Percentiles rank a stretch among this genome's conserved stretches.
Evolutionary conservation across 2,888 invertebrate species (phyloP).

Genomic region (Drosophila kuntzei): DNA sequence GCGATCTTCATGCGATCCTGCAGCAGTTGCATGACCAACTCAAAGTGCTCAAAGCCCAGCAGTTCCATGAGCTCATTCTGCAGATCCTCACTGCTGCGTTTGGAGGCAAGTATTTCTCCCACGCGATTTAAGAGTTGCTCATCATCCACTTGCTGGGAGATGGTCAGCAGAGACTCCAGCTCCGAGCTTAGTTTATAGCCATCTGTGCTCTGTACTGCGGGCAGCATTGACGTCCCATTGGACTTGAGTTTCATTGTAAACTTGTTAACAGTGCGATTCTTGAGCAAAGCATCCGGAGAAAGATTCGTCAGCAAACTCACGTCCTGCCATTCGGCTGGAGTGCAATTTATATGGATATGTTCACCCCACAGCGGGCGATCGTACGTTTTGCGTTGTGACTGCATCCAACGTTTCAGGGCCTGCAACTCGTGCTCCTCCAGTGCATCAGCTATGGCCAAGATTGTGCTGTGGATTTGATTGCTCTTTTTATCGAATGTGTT

Average conservation of each 20-base stretch:
- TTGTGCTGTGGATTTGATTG: slow-evolving; percentile 88
- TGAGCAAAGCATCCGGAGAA: slow-evolving; percentile 65
- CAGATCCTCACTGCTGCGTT: slow-evolving; percentile 89
- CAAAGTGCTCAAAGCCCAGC: slow-evolving; percentile 93
- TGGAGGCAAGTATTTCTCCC: slow-evolving; percentile 87
- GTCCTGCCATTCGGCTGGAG: slow-evolving; percentile 45
- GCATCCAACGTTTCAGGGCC: slow-evolving; percentile 86
- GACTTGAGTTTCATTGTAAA: slow-evolving; percentile 76
- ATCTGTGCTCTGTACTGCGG: neutral
- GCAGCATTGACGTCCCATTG: neutral
- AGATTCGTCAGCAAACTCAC: slow-evolving; percentile 70
- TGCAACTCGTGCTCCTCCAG: slow-evolving; percentile 86
- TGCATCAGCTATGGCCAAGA: slow-evolving; percentile 86
- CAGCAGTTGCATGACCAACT: slow-evolving; percentile 89
- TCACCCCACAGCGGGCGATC: slow-evolving; percentile 72
- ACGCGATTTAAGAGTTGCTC: slow-evolving; percentile 68
- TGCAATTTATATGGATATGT: slow-evolving; percentile 61
- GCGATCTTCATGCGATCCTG: slow-evolving; percentile 88
- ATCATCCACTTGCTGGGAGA: slow-evolving; percentile 76
- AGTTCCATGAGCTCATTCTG: slow-evolving; percentile 95
- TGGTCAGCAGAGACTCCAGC: slow-evolving; percentile 67
- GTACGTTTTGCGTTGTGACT: slow-evolving; percentile 24
- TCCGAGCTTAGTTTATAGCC: slow-evolving; percentile 59
- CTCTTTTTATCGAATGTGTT: slow-evolving; percentile 86
- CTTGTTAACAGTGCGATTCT: slow-evolving; percentile 58